These are phyloP conservation scores for Hyperoplus lanceolatus DNA, from an alignment of 2,797 vertebrate species.

Conservation along the genomic window DNA sequence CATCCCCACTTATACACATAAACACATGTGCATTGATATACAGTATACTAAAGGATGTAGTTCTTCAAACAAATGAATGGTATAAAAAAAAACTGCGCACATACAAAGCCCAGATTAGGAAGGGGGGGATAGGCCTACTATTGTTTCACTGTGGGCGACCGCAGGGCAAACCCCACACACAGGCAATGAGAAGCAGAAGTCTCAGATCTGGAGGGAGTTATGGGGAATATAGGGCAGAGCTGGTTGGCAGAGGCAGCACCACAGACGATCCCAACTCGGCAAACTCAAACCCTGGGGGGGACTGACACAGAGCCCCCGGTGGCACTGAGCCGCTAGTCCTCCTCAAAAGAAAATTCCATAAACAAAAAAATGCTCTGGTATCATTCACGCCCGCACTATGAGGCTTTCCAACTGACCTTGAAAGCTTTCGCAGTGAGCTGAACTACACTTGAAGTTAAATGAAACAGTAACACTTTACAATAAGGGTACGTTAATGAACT, in stretches of 20 bases:
- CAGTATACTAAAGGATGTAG: neutral
- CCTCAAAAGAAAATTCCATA: constrained; percentile 43
- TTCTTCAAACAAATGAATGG: neutral
- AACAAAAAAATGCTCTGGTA: constrained; percentile 4
- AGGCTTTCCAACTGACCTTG: constrained; percentile 8
- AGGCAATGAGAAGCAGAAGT: constrained; percentile 49
- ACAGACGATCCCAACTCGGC: constrained; percentile 42
- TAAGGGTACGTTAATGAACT: no score
- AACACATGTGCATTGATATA: neutral
- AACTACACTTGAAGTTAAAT: neutral
- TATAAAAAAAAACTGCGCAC: neutral
- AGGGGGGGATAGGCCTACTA: neutral
- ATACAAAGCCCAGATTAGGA: constrained; percentile 21
- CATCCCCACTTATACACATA: neutral
- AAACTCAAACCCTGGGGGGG: constrained; percentile 31
- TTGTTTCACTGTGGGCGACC: constrained; percentile 25
- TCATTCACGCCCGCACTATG: constrained; percentile 26
- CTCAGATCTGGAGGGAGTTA: constrained; percentile 44
- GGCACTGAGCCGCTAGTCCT: constrained; percentile 29
- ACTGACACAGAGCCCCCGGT: constrained; percentile 37
- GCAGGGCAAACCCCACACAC: constrained; percentile 53
- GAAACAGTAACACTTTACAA: no score
- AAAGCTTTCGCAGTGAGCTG: neutral
- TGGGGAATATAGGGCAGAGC: constrained; percentile 46
- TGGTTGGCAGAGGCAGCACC: constrained; percentile 39